These are phyloP conservation scores for Yponomeuta plumbellus DNA, from an alignment of 2,888 invertebrate species.

Conservation along the genomic window DNA sequence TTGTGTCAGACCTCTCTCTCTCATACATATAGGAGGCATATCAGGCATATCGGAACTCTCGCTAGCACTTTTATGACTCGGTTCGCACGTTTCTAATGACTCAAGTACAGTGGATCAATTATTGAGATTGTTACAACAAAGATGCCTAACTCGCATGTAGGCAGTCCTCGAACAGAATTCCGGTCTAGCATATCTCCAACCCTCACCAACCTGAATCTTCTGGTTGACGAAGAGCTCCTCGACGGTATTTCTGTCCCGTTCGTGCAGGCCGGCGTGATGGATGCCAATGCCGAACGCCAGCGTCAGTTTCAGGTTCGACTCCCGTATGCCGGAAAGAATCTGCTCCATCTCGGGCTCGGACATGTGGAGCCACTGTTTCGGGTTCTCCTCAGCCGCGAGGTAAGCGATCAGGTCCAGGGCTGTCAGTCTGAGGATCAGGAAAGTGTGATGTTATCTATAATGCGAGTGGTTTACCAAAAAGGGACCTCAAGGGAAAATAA, in stretches of 20 bases:
- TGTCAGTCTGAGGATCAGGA: slow-evolving; percentile 80
- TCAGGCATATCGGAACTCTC: too few species aligned
- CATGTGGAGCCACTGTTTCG: slow-evolving; percentile 96
- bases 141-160: too few species aligned
- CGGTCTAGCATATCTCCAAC: background rate
- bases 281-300: slow-evolving; percentile 98
- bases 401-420: slow-evolving; percentile 96
- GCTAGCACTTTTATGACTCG: too few species aligned
- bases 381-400: slow-evolving; percentile 92
- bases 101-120: too few species aligned
- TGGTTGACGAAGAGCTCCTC: slow-evolving; percentile 96
- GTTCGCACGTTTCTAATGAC: too few species aligned
- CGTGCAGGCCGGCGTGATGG: slow-evolving; percentile 98
- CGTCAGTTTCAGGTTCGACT: slow-evolving; percentile 93
- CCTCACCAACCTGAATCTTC: slow-evolving; percentile 87
- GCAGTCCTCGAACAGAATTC: background rate
- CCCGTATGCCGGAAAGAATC: slow-evolving; percentile 83
- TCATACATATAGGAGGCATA: too few species aligned
- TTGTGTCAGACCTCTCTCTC: too few species aligned
- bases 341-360: slow-evolving; percentile 90
- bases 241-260: slow-evolving; percentile 91
- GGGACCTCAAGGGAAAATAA: too few species aligned
- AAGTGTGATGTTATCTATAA: background rate
- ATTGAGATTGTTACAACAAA: too few species aligned
- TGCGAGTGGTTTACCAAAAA: too few species aligned